phyloP scores from a whole-genome alignment of 1,140 invertebrate genomes.

The Drosophila kohkoa region DNA sequence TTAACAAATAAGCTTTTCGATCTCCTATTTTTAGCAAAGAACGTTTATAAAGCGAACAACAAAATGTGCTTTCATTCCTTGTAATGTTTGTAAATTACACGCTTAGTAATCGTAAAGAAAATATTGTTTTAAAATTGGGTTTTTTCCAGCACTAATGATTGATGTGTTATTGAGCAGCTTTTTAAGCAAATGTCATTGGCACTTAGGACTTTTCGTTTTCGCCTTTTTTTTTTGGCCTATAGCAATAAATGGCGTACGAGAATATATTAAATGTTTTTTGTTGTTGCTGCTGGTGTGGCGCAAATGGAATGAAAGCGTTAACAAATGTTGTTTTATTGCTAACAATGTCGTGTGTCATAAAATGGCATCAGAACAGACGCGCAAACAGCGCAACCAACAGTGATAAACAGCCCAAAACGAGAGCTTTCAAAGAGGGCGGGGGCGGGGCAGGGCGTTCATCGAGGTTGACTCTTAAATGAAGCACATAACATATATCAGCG shows the following conservation, averaged over 20 bases:
- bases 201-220: background rate
- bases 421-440: background rate
- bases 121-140: background rate
- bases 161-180: conserved; percentile 25
- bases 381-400: conserved; percentile 35
- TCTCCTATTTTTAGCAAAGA: too few relatives aligned
- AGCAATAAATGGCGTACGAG: conserved; percentile 16
- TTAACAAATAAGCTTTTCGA: too few relatives aligned
- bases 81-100: background rate
- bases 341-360: conserved; percentile 53
- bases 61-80: too few relatives aligned
- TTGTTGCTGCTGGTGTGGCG: background rate
- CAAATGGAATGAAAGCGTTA: conserved; percentile 43
- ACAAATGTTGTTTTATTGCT: conserved; percentile 54
- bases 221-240: background rate
- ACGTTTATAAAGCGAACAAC: too few relatives aligned
- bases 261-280: conserved; percentile 41
- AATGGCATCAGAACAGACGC: conserved; percentile 42
- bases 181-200: conserved; percentile 7
- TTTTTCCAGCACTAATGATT: background rate
- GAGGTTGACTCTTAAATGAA: conserved; percentile 34
- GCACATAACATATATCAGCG: conserved; percentile 51
- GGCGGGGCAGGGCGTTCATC: too few relatives aligned
- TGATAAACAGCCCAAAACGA: conserved; percentile 23
- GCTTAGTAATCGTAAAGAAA: too few relatives aligned